phyloP scores from a whole-genome alignment of 2,797 vertebrate genomes.

The Premnoplex brunnescens region DNA sequence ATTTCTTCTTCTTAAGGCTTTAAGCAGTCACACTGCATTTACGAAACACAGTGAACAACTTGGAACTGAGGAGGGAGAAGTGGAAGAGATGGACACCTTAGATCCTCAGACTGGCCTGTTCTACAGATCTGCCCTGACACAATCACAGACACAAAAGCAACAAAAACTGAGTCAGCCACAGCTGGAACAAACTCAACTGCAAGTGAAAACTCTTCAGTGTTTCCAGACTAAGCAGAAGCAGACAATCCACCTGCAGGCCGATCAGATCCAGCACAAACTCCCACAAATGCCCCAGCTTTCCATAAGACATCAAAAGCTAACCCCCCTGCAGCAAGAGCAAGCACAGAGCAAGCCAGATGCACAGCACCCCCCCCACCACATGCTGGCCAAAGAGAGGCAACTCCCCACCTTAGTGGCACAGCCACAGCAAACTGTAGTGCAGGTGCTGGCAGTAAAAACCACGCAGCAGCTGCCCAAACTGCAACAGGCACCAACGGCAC shows the following conservation, averaged over 20 bases:
- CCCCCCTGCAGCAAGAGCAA: constrained; percentile 78
- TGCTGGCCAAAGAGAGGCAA: constrained; percentile 85
- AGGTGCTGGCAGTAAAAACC: constrained; percentile 84
- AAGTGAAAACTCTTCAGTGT: constrained; percentile 83
- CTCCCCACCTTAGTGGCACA: constrained; percentile 80
- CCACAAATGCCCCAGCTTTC: constrained; percentile 85
- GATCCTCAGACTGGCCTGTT: constrained; percentile 98
- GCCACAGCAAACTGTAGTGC: constrained; percentile 79
- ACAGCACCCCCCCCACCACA: constrained; percentile 77
- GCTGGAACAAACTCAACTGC: constrained; percentile 76
- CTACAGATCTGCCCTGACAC: constrained; percentile 87
- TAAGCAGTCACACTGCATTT: constrained; percentile 82
- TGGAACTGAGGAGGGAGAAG: constrained; percentile 87
- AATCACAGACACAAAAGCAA: constrained; percentile 75
- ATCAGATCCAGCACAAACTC: constrained; percentile 80
- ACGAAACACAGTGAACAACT: constrained; percentile 85
- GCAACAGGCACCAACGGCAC: constrained; percentile 93
- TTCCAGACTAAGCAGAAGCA: constrained; percentile 83
- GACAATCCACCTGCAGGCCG: constrained; percentile 80
- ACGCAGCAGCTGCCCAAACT: constrained; percentile 92
- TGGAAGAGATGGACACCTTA: constrained; percentile 93
- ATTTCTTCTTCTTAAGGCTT: constrained; percentile 75
- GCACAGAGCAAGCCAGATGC: constrained; percentile 76
- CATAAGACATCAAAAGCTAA: constrained; percentile 80
- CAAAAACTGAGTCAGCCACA: constrained; percentile 80